Evolutionary conservation across 2,797 vertebrate species (phyloP).

Genomic region (Lophius americanus): DNA sequence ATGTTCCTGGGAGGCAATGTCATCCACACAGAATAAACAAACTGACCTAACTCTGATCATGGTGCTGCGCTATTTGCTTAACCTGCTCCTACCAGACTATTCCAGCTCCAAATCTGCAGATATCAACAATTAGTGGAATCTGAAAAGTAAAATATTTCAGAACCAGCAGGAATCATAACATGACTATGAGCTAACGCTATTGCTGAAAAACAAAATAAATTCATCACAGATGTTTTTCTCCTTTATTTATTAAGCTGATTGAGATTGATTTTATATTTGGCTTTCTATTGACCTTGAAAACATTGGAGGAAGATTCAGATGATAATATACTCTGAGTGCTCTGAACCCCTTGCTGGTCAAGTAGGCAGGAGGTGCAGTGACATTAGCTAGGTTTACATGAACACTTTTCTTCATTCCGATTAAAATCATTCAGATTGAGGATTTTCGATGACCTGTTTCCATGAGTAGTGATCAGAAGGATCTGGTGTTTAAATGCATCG

Average conservation of each 20-base stretch:
- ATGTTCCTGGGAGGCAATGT: conserved; percentile 42
- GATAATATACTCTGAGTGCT: too few species aligned
- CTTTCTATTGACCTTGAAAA: neutral
- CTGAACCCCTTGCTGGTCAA: too few species aligned
- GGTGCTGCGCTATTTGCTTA: neutral
- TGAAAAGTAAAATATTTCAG: conserved; percentile 11
- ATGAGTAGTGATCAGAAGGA: too few species aligned
- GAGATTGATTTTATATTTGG: conserved; percentile 1
- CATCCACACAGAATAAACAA: conserved; percentile 57
- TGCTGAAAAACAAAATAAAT: neutral
- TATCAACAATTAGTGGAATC: conserved; percentile 15
- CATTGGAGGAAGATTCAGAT: neutral
- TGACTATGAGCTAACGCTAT: neutral
- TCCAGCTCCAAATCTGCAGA: neutral
- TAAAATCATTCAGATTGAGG: too few species aligned
- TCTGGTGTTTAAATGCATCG: too few species aligned
- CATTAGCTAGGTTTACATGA: too few species aligned
- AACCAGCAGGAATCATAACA: conserved; percentile 4
- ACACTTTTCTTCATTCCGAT: too few species aligned
- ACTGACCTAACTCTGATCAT: neutral
- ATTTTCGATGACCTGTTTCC: too few species aligned
- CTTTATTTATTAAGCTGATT: neutral
- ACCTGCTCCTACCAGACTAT: neutral
- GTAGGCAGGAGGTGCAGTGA: too few species aligned
- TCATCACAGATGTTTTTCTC: neutral